Percentiles rank a stretch among this genome's conserved stretches.
phyloP scores from a whole-genome alignment of 2,888 invertebrate species.

The Podotricha telesiphe region DNA sequence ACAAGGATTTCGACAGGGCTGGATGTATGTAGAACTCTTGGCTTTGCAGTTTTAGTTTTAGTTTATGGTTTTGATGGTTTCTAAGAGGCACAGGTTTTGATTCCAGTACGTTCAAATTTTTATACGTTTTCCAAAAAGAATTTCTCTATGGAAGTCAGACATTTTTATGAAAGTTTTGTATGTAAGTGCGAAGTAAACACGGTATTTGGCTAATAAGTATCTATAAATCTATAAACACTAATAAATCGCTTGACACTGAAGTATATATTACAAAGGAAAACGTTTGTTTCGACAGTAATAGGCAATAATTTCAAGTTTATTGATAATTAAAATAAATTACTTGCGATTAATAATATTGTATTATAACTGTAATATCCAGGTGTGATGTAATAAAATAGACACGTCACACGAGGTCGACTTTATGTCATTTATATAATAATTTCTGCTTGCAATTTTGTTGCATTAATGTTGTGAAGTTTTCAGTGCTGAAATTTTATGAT shows the following conservation, averaged over 20 bases:
- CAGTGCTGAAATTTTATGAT: background rate
- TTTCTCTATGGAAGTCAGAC: too few species aligned
- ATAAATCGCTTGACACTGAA: background rate
- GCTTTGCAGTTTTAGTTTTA: too few species aligned
- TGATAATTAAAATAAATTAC: constrained; percentile 18
- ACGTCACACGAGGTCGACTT: background rate
- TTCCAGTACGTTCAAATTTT: too few species aligned
- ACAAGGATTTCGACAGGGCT: too few species aligned
- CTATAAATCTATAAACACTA: background rate
- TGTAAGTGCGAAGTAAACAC: background rate
- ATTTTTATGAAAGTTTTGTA: background rate
- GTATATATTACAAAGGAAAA: background rate
- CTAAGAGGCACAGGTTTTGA: too few species aligned
- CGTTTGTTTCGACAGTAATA: constrained; percentile 1
- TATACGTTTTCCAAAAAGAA: too few species aligned
- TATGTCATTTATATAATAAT: background rate
- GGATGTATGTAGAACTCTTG: too few species aligned
- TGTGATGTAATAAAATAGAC: background rate
- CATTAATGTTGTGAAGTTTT: background rate
- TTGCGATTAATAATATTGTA: constrained; percentile 6
- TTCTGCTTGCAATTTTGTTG: background rate
- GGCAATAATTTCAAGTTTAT: constrained; percentile 11
- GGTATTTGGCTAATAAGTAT: background rate
- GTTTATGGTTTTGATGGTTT: too few species aligned
- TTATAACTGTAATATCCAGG: background rate